Percentiles rank a stretch among this genome's conserved stretches.
These are phyloP conservation scores for Cinclus mexicanus DNA, from an alignment of 2,113 vertebrate genomes.

Conservation along the genomic window DNA sequence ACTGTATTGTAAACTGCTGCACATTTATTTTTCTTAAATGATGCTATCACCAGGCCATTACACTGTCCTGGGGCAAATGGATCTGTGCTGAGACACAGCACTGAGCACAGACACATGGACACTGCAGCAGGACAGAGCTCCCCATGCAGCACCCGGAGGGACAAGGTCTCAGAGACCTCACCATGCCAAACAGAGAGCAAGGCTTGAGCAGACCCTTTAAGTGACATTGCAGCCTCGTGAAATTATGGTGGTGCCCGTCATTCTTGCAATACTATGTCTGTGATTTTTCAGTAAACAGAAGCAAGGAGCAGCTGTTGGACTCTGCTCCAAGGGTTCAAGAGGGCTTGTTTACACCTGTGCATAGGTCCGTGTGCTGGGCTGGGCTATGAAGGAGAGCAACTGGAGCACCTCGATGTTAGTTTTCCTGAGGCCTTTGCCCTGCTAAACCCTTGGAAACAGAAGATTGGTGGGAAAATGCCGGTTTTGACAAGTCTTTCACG, in stretches of 20 bases:
- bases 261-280: background rate
- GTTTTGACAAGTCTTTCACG: background rate
- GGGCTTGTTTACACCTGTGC: background rate
- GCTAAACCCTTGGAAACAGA: background rate
- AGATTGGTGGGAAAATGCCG: background rate
- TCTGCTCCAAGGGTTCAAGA: background rate
- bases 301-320: background rate
- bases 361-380: background rate
- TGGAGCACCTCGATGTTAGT: background rate
- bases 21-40: background rate
- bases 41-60: background rate
- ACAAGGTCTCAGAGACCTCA: accelerated
- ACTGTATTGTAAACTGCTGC: background rate
- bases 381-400: background rate
- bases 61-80: background rate
- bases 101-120: accelerated
- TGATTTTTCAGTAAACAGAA: background rate
- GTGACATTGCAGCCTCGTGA: accelerated
- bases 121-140: background rate
- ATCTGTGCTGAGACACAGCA: background rate
- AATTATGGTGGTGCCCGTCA: background rate
- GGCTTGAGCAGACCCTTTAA: background rate
- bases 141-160: accelerated
- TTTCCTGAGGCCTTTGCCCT: background rate
- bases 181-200: background rate